phyloP scores from a whole-genome alignment of 2,113 vertebrate species.

The Tachuris rubrigastra region DNA sequence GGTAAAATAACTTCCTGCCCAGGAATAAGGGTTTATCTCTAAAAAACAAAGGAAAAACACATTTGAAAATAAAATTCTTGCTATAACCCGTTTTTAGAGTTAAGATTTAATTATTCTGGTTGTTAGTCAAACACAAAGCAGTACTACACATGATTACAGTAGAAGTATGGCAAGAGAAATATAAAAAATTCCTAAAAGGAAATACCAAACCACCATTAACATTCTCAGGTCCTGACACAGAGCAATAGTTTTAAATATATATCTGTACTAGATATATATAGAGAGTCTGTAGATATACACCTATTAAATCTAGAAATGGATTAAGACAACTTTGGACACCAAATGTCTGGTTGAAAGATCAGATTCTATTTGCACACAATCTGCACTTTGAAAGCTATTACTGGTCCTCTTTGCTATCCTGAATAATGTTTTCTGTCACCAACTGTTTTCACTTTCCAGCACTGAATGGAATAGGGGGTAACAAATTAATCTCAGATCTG shows the following conservation, averaged over 20 bases:
- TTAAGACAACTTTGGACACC: background rate
- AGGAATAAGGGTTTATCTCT: background rate
- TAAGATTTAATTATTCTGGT: background rate
- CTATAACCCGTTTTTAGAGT: background rate
- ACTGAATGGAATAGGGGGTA: background rate
- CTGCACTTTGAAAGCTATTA: background rate
- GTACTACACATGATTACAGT: background rate
- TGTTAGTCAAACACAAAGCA: background rate
- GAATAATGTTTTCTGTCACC: background rate
- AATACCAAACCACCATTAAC: background rate
- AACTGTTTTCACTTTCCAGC: background rate
- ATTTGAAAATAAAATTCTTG: background rate
- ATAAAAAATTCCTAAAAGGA: background rate
- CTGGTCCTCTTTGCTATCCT: background rate
- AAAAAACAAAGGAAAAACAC: background rate
- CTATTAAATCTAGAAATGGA: conserved; percentile 28
- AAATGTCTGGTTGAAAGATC: background rate
- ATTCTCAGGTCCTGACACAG: background rate
- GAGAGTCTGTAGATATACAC: background rate
- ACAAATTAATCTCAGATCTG: background rate
- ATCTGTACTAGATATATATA: background rate
- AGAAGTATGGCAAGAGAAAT: background rate
- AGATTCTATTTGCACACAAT: background rate
- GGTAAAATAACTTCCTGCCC: background rate
- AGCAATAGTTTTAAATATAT: background rate